Percentiles rank a stretch among this genome's conserved stretches.
phyloP scores from a whole-genome alignment of 1,140 invertebrate species.

The Saccostrea glomerata region DNA sequence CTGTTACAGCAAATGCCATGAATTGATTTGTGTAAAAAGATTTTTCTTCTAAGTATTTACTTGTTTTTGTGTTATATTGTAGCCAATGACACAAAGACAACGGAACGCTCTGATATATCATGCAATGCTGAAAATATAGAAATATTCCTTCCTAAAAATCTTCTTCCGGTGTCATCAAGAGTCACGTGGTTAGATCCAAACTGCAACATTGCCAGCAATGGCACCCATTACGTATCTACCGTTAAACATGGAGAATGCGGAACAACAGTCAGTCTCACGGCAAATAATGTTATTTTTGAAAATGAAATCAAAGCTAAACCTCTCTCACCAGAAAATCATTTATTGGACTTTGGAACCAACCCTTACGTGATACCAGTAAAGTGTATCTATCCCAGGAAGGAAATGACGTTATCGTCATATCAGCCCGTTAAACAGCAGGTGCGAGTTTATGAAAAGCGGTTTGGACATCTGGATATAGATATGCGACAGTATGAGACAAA shows the following conservation, averaged over 20 bases:
- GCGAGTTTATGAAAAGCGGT: conserved; percentile 48
- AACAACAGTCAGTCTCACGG: conserved; percentile 25
- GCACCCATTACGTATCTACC: conserved; percentile 38
- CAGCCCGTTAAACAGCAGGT: conserved; percentile 2
- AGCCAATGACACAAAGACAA: neutral
- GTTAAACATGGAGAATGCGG: conserved; percentile 33
- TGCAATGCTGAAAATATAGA: conserved; percentile 39
- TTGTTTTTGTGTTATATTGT: neutral
- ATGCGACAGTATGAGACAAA: conserved; percentile 36
- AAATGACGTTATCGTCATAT: conserved; percentile 38
- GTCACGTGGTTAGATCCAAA: conserved; percentile 43
- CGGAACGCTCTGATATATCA: conserved; percentile 29
- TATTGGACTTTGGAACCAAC: conserved; percentile 28
- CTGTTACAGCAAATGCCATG: neutral
- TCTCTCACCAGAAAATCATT: neutral
- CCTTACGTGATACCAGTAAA: conserved; percentile 33
- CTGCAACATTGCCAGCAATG: conserved; percentile 34
- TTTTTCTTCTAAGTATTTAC: neutral
- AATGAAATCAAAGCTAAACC: conserved; percentile 26
- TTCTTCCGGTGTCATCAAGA: neutral
- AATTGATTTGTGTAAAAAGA: neutral
- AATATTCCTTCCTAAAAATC: neutral
- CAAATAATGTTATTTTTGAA: conserved; percentile 42
- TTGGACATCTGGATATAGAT: conserved; percentile 45
- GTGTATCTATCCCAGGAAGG: conserved; percentile 41